Evolutionary conservation across 2,797 vertebrate genomes (phyloP), one percentile per base, ranked within the genome.

Genomic region (Trachops cirrhosus): DNA sequence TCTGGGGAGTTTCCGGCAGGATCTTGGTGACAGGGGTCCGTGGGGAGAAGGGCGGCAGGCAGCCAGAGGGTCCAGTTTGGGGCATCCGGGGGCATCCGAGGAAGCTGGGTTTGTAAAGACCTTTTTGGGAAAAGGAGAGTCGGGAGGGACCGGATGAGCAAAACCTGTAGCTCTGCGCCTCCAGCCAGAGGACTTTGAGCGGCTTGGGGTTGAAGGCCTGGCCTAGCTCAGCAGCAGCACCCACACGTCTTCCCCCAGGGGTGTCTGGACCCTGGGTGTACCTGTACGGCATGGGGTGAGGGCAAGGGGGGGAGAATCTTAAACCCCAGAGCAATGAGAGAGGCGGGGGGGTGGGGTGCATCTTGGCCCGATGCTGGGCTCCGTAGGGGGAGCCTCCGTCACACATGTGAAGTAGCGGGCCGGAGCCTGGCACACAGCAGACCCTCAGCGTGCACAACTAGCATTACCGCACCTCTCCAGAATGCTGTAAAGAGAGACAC

Each of bases 1-100:
- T 95, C 96, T 91, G 78, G 95, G 97, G 95, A 93, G 46, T 71
- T 78, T 34, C 95, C 88, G 62, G 86, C 85, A 86, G 95, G 57
- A 54, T 64, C 14, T 10, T 19, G 48, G 86, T 3, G 29, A 41
- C 68, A 67, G 59, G 62, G 64, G 48, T 77, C 29, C 9, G 14
- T 1, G 57, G 68, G 62, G n/a, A 70, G 24, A 68, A 52, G 41
- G 41, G 26, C 83, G 73, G 48, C 68, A 3, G 87, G 29, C 62
- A 2, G 64, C 48, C 9, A 0, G 18, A 9, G n/a, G 39, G 59
- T 9, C 86, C 44, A 14, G 21, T 22, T 52, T 52, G 54, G 88
- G 89, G 54, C 39, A 52, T 48, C 68, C 24, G 34, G 29, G 88
- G 71, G 41, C 41, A 39, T 52, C 73, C 67, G 5, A 93, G 85